Base-by-base conservation (phyloP, 1,140 invertebrate species). In the Drosophila triauraria region DNA sequence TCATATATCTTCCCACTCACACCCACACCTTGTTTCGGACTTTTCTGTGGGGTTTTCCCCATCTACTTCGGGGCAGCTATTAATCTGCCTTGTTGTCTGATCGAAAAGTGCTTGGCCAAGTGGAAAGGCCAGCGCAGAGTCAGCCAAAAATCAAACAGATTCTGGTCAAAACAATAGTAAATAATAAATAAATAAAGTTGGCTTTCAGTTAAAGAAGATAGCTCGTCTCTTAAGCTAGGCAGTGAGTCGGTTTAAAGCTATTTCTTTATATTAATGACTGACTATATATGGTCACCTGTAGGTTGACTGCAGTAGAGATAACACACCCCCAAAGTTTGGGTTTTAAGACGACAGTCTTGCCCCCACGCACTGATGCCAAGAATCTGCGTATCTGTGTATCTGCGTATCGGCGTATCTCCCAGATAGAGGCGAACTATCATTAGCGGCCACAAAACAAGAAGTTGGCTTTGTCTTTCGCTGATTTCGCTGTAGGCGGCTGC, bases 351-450 rank as follows among this genome's bases (percentile, higher is more conserved):
- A 32, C 43, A 48, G 17, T 25, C 2, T 1, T 23, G 6, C 43
- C 20, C 60, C 60, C 51, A 57, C 40, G 51, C 51, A 64, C 40
- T 35, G 53, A 20, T 75, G 38, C 20, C 54, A 17, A 43, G 20
- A 59, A 20, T 62, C 30, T 62, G 42, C 51, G 42, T 58, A 44
- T 23, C 9, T 7, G 8, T 32, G 15, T 27, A 65, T 65, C 57
- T 67, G 20, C 38, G 15, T 27, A 23, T 70, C 38, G 20, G 40
- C 62, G 42, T 64, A 74, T 74, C 68, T 62, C 3, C 27, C 38
- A 59, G 68, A 80, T 78, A 56, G 43, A 53, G 35, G 43, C 63
- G 12, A 87, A 83, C 77, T 88, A 87, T 87, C 72, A 87, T 88
- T 84, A 80, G 68, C 77, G 64, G 76, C 68, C 30, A 48, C 15